Evolutionary conservation across 2,113 vertebrate genomes (phyloP).

Genomic region (Climacteris rufus): DNA sequence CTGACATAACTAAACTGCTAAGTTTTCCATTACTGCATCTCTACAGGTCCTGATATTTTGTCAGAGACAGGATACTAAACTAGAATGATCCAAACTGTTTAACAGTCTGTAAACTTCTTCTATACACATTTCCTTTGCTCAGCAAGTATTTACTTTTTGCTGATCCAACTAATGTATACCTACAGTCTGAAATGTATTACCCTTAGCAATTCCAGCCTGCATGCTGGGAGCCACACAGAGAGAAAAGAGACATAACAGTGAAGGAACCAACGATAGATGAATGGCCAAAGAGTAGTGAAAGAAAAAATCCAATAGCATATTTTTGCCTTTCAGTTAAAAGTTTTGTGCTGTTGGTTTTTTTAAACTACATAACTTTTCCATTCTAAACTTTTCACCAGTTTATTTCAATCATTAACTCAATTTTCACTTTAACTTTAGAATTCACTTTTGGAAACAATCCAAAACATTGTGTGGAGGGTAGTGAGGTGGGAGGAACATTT

Average conservation of each 20-base stretch:
- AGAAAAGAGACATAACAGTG: background rate
- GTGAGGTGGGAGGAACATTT: background rate
- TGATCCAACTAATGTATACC: constrained; percentile 46
- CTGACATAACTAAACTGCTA: background rate
- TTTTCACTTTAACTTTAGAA: constrained; percentile 33
- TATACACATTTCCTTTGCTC: constrained; percentile 26
- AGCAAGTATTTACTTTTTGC: constrained; percentile 36
- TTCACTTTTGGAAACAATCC: background rate
- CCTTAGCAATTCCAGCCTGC: background rate
- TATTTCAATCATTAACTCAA: constrained; percentile 33
- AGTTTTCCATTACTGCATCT: constrained; percentile 21
- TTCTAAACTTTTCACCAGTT: constrained; percentile 44
- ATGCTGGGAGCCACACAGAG: background rate
- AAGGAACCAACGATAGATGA: background rate
- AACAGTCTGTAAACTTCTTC: constrained; percentile 10
- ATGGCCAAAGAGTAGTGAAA: background rate
- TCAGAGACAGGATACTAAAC: constrained; percentile 4
- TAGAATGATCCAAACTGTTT: constrained; percentile 35
- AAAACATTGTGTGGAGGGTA: constrained; percentile 2
- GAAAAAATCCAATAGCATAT: background rate
- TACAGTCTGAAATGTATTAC: constrained; percentile 9
- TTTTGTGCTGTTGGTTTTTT: background rate
- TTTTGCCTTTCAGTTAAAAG: background rate
- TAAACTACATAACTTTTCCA: background rate
- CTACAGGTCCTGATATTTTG: constrained; percentile 1